Evolutionary conservation across 1,140 invertebrate genomes (phyloP), one percentile per base, ranked within the genome.

Genomic region (Drosophila azteca): DNA sequence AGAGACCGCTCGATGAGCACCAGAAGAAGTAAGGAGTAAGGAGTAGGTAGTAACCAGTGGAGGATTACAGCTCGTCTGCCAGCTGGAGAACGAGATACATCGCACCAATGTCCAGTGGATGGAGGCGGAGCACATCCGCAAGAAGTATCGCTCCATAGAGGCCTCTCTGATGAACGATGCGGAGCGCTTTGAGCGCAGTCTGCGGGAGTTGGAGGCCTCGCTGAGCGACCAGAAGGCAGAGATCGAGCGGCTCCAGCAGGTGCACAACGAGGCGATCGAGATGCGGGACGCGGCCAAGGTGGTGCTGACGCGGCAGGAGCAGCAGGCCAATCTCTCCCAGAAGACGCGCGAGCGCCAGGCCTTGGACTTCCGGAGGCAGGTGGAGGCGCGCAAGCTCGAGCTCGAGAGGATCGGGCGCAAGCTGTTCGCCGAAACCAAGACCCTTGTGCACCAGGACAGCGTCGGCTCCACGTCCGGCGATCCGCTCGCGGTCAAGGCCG

Each of bases 21-120:
- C 9, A 35, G 31, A 11, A 11, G 1, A 4, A 13, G 0, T 53
- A 17, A 11, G 1, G 6, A 13, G 0, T 53, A 17, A 11, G 31
- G 0, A 35, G 0, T 24, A 3, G 8, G 1, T 8, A 13, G 0
- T 53, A 17, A 20, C 15, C 0, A 0, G 0, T n/a, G 6, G 1
- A 11, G n/a, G 3, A 20, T 0, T 9, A 1, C 11, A 96, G 95
- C 93, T 94, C 66, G 94, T 95, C 3, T 94, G 94, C 3, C 94
- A 94, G 64, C 91, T 96, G 63, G 96, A 96, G 91, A 96, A 96
- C 91, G 94, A 94, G 80, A 95, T 95, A 44, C 95, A 96, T 81
- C 94, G 94, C 67, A 94, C 96, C 3, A 94, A 95, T 53, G 94
- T 96, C 39, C 96, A 96, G 92, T 95, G 95, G 92, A 95, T 95